phyloP scores from a whole-genome alignment of 2,113 vertebrate species.

The Dicrurus megarhynchus region DNA sequence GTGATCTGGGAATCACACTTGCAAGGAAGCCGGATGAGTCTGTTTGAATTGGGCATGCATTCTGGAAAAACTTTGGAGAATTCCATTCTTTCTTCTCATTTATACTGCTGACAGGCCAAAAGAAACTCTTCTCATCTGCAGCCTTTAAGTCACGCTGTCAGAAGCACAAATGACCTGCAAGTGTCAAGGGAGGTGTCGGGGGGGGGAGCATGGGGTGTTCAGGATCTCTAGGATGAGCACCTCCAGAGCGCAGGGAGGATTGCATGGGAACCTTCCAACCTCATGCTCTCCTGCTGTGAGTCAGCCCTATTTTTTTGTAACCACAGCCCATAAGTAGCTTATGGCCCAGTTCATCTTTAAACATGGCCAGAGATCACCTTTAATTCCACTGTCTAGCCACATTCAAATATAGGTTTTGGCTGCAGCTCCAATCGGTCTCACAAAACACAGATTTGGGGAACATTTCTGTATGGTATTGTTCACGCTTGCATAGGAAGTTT shows the following conservation, averaged over 20 bases:
- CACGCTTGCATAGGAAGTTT: background rate
- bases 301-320: background rate
- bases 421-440: background rate
- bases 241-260: background rate
- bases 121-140: background rate
- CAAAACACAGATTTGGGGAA: background rate
- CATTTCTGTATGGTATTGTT: background rate
- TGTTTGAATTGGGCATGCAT: background rate
- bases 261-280: background rate
- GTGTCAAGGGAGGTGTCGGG: background rate
- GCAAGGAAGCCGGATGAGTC: background rate
- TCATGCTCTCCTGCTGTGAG: background rate
- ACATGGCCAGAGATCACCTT: background rate
- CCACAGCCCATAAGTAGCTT: conserved; percentile 35
- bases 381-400: conserved; percentile 6
- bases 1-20: background rate
- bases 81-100: background rate
- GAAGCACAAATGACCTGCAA: background rate
- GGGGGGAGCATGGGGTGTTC: background rate
- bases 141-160: background rate
- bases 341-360: background rate
- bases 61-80: background rate
- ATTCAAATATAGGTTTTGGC: background rate
- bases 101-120: background rate
- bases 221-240: background rate